Conservation (phyloP, 2,888 invertebrate genomes). For the Macrophya alboannulata region DNA sequence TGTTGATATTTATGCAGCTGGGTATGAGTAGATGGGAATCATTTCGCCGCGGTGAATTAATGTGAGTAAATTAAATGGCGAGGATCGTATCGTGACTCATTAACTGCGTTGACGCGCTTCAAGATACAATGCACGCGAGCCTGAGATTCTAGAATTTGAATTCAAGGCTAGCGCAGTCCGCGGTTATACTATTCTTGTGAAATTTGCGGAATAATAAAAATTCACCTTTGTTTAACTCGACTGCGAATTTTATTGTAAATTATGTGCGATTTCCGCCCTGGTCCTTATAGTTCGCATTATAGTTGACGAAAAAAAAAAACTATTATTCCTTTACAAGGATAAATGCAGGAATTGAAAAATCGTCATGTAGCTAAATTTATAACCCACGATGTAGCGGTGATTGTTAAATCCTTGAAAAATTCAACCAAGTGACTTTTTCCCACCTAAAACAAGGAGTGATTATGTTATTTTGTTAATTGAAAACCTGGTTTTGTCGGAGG, state of each 20-base stretch:
- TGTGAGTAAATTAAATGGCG: conserved; percentile 23
- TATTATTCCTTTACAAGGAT: background rate
- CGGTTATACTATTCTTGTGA: conserved; percentile 21
- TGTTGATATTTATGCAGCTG: conserved; percentile 13
- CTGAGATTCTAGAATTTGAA: conserved; percentile 40
- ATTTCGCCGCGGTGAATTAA: conserved; percentile 16
- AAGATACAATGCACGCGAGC: conserved; percentile 24
- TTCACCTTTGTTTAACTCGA: background rate
- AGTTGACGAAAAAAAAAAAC: background rate
- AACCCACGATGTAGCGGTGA: background rate
- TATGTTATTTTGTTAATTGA: background rate
- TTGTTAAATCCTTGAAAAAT: conserved; percentile 26
- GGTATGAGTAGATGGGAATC: background rate
- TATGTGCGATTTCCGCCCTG: background rate
- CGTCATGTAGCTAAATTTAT: background rate
- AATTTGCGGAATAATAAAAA: conserved; percentile 36
- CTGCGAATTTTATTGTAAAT: conserved; percentile 18
- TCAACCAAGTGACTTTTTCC: background rate
- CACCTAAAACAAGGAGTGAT: background rate
- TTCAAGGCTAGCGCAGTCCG: conserved; percentile 30
- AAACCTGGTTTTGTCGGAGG: background rate
- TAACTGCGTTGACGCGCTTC: conserved; percentile 41
- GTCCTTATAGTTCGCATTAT: background rate
- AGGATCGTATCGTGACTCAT: conserved; percentile 46
- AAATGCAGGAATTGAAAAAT: background rate